phyloP scores from a whole-genome alignment of 2,113 vertebrate species.

The Elephantulus edwardii region DNA sequence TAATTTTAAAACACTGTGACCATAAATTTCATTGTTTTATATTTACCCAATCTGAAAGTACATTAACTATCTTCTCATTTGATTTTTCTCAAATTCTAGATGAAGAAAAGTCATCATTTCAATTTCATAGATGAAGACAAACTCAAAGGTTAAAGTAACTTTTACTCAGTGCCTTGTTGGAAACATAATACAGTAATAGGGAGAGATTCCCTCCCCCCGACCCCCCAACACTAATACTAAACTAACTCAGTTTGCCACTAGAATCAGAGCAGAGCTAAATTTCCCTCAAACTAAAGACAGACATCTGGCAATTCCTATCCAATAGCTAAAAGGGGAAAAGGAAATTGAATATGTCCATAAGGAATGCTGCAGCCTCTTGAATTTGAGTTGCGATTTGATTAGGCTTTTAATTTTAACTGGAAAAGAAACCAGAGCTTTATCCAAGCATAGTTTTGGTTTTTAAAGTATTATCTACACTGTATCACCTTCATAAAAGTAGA shows the following conservation, averaged over 20 bases:
- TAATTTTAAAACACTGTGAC: neutral
- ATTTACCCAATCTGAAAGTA: conserved; percentile 2
- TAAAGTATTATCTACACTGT: neutral
- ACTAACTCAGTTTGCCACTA: neutral
- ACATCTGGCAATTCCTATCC: neutral
- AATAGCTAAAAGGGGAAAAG: neutral
- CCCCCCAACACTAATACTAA: neutral
- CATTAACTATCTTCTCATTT: neutral
- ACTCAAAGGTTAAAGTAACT: conserved; percentile 22
- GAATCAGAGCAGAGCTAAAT: neutral
- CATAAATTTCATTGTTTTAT: neutral
- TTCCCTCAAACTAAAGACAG: conserved; percentile 7
- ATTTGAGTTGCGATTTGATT: conserved; percentile 2
- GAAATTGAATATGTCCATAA: neutral
- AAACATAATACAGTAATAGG: neutral
- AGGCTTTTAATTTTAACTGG: conserved; percentile 41
- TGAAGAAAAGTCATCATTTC: neutral
- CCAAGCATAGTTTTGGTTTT: conserved; percentile 14
- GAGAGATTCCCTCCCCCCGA: neutral
- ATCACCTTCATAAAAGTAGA: neutral
- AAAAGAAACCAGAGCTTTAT: neutral
- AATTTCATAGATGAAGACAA: neutral
- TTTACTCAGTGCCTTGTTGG: neutral
- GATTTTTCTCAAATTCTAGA: neutral
- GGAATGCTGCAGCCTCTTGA: neutral